Evolutionary conservation across 2,113 vertebrate genomes (phyloP).

Genomic region (Oreochromis tanganicae): DNA sequence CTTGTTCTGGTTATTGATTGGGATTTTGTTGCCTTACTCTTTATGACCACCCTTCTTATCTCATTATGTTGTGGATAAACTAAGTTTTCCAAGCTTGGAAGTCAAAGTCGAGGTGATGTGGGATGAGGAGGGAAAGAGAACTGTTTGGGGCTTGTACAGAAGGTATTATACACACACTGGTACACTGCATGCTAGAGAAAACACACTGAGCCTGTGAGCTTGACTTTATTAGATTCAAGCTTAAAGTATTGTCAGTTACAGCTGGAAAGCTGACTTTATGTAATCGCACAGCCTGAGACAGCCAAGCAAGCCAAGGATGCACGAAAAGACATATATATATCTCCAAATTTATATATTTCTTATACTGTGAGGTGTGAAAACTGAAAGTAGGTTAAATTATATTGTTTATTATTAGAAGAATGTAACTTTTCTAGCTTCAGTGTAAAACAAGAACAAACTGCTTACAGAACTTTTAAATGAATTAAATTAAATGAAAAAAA

Average conservation of each 20-base stretch:
- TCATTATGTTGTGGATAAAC: not conserved
- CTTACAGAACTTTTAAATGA: not conserved
- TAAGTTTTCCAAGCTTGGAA: conserved; percentile 11
- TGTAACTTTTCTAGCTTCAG: not conserved
- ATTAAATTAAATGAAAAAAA: not conserved
- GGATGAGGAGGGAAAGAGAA: conserved; percentile 6
- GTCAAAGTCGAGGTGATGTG: conserved; percentile 8
- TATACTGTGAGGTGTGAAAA: not conserved
- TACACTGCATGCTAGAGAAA: conserved; percentile 58
- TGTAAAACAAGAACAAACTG: not conserved
- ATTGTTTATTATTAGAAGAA: not conserved
- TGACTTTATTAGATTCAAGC: conserved; percentile 60
- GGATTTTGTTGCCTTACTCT: not conserved
- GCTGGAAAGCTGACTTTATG: conserved; percentile 48
- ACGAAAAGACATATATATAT: not conserved
- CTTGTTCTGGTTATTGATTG: not conserved
- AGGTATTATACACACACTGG: conserved; percentile 54
- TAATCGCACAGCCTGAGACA: conserved; percentile 43
- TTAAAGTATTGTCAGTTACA: conserved; percentile 45
- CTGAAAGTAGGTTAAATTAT: not conserved
- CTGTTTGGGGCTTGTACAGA: conserved; percentile 42
- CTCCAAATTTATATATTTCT: not conserved
- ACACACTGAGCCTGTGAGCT: conserved; percentile 53
- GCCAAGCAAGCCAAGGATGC: not conserved
- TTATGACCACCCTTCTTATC: not conserved